Evolutionary conservation across 2,797 vertebrate genomes (phyloP).

Genomic region (Heliangelus exortis): DNA sequence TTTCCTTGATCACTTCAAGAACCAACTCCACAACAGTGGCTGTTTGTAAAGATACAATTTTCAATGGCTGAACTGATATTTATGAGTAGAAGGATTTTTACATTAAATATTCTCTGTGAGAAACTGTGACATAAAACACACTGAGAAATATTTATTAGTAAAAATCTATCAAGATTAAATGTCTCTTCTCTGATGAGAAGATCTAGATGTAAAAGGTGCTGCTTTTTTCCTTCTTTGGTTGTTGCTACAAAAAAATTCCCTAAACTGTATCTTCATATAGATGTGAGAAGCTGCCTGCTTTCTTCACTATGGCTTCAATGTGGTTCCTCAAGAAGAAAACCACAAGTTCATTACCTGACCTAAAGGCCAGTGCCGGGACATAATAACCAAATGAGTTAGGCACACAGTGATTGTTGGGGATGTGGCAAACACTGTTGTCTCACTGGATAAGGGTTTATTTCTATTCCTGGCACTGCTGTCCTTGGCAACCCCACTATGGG

Average conservation of each 20-base stretch:
- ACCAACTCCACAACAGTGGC: not conserved
- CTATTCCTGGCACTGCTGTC: not conserved
- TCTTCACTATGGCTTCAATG: not conserved
- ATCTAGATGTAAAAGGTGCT: not conserved
- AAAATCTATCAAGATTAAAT: conserved; percentile 1
- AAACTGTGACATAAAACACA: not conserved
- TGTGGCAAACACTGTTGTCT: not conserved
- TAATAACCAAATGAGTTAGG: not conserved
- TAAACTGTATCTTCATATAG: not conserved
- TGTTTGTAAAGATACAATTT: conserved; percentile 47
- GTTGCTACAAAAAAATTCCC: not conserved
- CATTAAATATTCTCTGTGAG: not conserved
- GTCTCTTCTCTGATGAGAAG: not conserved
- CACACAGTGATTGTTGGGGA: not conserved
- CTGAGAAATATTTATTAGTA: not conserved
- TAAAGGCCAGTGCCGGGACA: not conserved
- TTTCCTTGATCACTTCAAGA: conserved; percentile 33
- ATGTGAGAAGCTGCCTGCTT: not conserved
- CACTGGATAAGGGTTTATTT: not conserved
- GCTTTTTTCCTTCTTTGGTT: not conserved
- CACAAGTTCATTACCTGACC: not conserved
- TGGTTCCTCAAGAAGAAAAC: not conserved
- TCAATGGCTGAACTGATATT: not conserved
- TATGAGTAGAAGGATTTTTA: conserved; percentile 20
- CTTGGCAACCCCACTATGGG: not conserved